Conservation (phyloP, 2,888 invertebrate species). For the Xestia rhomboidea region DNA sequence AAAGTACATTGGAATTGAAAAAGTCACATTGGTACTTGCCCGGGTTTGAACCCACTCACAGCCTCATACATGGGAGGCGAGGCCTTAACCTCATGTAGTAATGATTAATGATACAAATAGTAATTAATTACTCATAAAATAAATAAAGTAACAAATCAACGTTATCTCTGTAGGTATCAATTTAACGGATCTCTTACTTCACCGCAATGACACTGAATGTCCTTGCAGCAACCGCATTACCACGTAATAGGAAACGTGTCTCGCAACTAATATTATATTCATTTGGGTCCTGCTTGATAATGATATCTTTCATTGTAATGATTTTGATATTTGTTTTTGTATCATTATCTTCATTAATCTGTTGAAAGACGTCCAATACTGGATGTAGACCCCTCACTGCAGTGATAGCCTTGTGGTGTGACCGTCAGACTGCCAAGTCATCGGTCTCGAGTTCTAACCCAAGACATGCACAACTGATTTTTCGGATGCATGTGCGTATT, state of each 20-base stretch:
- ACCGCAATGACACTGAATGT: slow-evolving; percentile 55
- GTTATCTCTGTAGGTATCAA: slow-evolving; percentile 44
- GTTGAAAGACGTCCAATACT: neutral
- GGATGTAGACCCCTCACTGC: neutral
- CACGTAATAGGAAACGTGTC: slow-evolving; percentile 51
- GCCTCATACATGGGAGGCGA: too few species aligned
- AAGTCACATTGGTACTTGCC: too few species aligned
- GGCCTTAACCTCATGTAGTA: too few species aligned
- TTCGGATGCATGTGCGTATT: too few species aligned
- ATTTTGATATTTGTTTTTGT: slow-evolving; percentile 11
- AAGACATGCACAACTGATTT: too few species aligned
- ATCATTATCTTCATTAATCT: neutral
- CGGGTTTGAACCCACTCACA: too few species aligned
- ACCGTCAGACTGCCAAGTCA: too few species aligned
- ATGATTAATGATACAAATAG: neutral
- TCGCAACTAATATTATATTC: slow-evolving; percentile 7
- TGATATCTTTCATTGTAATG: neutral
- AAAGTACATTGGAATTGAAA: too few species aligned
- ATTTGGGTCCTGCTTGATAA: neutral
- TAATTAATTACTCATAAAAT: slow-evolving; percentile 8
- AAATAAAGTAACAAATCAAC: neutral
- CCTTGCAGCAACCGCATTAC: slow-evolving; percentile 51
- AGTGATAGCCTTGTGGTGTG: neutral
- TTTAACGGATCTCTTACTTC: slow-evolving; percentile 43
- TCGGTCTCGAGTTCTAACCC: too few species aligned